A percentile compares a stretch with the other conserved stretches of the same genome.
Evolutionary conservation across 2,113 vertebrate species (phyloP).

Genomic region (Cyphomyrus plagiostoma): DNA sequence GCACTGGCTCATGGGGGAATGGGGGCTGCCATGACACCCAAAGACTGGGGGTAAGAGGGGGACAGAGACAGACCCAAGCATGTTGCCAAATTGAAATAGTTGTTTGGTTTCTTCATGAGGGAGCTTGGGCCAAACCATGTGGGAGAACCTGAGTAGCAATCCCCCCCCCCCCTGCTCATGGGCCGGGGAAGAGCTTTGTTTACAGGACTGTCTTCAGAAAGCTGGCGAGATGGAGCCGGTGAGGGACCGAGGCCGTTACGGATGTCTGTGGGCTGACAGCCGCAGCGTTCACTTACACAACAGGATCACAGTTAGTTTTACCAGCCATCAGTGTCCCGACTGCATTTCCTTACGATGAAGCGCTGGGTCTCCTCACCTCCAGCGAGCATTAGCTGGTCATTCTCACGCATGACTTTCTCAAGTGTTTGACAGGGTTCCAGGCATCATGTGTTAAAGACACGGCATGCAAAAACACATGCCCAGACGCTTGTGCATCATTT

Average conservation of each 20-base stretch:
- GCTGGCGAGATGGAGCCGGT: not conserved
- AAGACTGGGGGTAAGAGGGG: not conserved
- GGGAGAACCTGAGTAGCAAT: not conserved
- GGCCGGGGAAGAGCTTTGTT: not conserved
- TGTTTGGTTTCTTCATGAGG: not conserved
- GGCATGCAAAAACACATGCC: not conserved
- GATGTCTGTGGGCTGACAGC: constrained; percentile 12
- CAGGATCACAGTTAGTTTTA: not conserved
- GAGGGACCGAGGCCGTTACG: not conserved
- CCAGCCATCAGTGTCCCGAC: not conserved
- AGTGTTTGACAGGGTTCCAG: not conserved
- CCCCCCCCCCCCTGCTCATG: not conserved
- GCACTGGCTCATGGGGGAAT: constrained; percentile 11
- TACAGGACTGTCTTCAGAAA: not conserved
- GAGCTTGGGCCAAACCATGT: not conserved
- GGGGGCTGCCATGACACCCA: constrained; percentile 3
- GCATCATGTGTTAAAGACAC: not conserved
- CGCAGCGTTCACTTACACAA: not conserved
- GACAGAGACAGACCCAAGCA: not conserved
- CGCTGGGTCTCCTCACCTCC: not conserved
- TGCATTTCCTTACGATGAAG: not conserved
- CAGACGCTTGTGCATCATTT: not conserved
- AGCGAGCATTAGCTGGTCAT: not conserved
- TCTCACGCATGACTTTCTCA: not conserved
- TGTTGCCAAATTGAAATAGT: not conserved